These are phyloP conservation scores for Melanotaenia duboulayi DNA, from an alignment of 2,113 vertebrate genomes.

Conservation along the genomic window DNA sequence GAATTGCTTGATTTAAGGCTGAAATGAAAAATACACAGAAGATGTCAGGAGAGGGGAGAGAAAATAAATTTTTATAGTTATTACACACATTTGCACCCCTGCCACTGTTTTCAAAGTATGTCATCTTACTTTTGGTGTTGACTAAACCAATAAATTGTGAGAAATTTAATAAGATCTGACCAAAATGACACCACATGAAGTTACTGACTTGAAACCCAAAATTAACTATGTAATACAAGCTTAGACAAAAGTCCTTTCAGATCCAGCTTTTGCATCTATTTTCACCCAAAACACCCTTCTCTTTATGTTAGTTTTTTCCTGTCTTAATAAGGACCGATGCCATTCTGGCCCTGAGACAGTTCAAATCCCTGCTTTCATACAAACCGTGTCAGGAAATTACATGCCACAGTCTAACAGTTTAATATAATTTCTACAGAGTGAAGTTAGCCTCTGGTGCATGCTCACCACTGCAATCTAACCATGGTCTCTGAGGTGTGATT, in stretches of 20 bases:
- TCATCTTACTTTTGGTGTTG: neutral
- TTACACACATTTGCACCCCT: neutral
- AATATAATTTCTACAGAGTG: constrained; percentile 37
- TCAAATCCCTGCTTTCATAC: constrained; percentile 22
- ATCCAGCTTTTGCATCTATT: neutral
- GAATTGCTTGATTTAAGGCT: constrained; percentile 15
- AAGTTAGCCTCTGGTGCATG: constrained; percentile 22
- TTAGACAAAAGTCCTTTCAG: constrained; percentile 3
- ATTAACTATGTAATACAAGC: neutral
- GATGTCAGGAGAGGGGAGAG: neutral
- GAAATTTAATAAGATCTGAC: constrained; percentile 4
- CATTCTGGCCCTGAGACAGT: neutral
- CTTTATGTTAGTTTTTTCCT: neutral
- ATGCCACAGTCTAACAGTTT: constrained; percentile 35
- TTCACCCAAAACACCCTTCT: constrained; percentile 1
- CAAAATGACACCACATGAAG: neutral
- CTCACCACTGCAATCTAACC: constrained; percentile 38
- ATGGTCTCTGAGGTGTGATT: constrained; percentile 48
- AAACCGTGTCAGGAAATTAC: constrained; percentile 25
- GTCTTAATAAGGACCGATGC: constrained; percentile 12
- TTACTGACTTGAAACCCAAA: constrained; percentile 8
- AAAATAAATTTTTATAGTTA: constrained; percentile 10
- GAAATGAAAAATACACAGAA: constrained; percentile 10
- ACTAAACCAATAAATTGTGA: neutral
- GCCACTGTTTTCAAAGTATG: neutral